A percentile compares a stretch with the other conserved stretches of the same genome.
These are phyloP conservation scores for Brevimyrus niger DNA, from an alignment of 2,113 vertebrate species.

Conservation along the genomic window DNA sequence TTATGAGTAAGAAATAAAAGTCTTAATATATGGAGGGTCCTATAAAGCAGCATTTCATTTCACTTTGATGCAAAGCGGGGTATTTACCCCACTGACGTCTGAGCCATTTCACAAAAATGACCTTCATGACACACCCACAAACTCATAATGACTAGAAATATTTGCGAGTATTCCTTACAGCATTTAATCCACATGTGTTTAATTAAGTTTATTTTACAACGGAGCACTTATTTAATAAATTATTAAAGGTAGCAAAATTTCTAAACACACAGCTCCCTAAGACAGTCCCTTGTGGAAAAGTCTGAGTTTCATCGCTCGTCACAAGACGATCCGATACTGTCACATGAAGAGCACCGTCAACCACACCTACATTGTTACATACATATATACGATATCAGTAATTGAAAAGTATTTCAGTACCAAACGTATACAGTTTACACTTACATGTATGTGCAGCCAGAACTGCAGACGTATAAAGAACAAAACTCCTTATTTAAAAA, in stretches of 20 bases:
- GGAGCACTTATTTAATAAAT: not conserved
- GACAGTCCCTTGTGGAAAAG: not conserved
- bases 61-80: not conserved
- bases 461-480: not conserved
- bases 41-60: not conserved
- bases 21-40: not conserved
- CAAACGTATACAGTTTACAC: conserved; percentile 25
- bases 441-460: not conserved
- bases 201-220: conserved; percentile 16
- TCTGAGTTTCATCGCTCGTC: not conserved
- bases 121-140: not conserved
- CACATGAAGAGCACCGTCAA: not conserved
- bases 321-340: not conserved
- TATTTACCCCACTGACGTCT: not conserved
- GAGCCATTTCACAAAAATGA: not conserved
- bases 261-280: not conserved
- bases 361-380: not conserved
- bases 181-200: conserved; percentile 7
- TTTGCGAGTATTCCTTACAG: not conserved
- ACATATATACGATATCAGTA: conserved; percentile 18
- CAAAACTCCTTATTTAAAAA: not conserved
- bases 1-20: not conserved
- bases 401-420: conserved; percentile 23
- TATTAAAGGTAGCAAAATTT: conserved; percentile 8
- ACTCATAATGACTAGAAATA: not conserved